Conservation (phyloP, 2,113 vertebrate genomes). For the Alaudala cheleensis region DNA sequence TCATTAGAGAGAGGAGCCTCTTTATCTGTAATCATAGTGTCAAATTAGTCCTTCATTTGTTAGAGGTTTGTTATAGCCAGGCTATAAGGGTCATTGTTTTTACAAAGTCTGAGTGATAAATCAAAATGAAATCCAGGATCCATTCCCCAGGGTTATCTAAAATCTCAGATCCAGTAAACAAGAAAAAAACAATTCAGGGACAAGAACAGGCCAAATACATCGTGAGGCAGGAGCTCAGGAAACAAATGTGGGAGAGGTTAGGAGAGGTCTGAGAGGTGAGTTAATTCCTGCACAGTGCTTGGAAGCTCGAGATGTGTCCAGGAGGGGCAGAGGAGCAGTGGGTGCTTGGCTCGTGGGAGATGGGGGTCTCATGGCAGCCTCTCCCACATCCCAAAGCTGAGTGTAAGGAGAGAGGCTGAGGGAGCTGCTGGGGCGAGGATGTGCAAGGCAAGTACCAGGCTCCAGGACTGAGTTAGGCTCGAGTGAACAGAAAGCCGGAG, state of each 20-base stretch:
- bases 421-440: background rate
- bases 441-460: background rate
- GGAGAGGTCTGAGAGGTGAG: background rate
- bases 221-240: background rate
- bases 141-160: background rate
- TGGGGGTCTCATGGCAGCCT: background rate
- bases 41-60: background rate
- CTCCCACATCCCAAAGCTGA: background rate
- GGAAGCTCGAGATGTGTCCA: background rate
- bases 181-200: background rate
- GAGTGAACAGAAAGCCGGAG: background rate
- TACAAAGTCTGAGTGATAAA: background rate
- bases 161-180: background rate
- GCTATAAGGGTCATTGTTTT: background rate
- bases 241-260: background rate
- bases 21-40: background rate
- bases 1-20: background rate
- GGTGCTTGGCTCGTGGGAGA: background rate
- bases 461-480: background rate
- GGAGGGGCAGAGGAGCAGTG: background rate
- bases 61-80: background rate
- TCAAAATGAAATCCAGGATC: background rate
- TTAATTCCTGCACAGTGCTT: background rate
- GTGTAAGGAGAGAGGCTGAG: background rate
- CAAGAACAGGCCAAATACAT: background rate